Conservation (phyloP, 1,140 invertebrate species). For the Nymphalis io region DNA sequence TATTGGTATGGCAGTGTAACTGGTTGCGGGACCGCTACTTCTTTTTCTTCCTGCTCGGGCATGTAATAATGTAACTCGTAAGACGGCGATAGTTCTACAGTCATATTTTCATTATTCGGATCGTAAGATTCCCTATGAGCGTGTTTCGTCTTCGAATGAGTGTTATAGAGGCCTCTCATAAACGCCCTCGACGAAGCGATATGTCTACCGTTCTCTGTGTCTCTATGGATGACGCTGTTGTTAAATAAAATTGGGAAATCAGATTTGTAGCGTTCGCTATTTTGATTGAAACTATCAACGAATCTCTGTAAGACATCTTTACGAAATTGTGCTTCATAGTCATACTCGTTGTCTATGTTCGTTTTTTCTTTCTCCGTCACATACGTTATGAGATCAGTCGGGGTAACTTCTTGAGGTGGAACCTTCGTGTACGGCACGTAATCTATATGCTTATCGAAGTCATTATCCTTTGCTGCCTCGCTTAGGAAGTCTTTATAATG, state of each 20-base stretch:
- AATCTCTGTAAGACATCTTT: conserved; percentile 66
- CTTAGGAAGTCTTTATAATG: conserved; percentile 64
- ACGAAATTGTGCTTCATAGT: conserved; percentile 63
- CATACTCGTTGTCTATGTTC: conserved; percentile 48
- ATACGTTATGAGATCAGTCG: conserved; percentile 35
- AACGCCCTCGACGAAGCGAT: conserved; percentile 61
- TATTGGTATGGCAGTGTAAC: conserved; percentile 44
- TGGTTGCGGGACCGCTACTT: conserved; percentile 46
- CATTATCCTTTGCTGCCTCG: conserved; percentile 51
- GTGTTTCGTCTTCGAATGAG: conserved; percentile 1
- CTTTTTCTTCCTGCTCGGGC: conserved; percentile 66
- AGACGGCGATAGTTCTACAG: conserved; percentile 63
- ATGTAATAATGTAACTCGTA: conserved; percentile 74
- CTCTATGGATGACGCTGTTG: conserved; percentile 57
- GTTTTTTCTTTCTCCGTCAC: conserved; percentile 33
- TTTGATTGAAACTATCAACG: conserved; percentile 69
- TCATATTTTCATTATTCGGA: conserved; percentile 56
- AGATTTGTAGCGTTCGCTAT: conserved; percentile 60
- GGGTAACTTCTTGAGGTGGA: conserved; percentile 45
- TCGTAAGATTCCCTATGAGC: conserved; percentile 41
- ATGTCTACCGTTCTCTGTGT: conserved; percentile 38
- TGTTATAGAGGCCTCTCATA: conserved; percentile 47
- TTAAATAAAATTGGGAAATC: conserved; percentile 70
- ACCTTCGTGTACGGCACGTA: conserved; percentile 46
- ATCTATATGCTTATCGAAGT: conserved; percentile 51